Evolutionary conservation across 2,888 invertebrate genomes (phyloP), one percentile per base, ranked within the genome.

Genomic region (Lasioglossum leucozonium): DNA sequence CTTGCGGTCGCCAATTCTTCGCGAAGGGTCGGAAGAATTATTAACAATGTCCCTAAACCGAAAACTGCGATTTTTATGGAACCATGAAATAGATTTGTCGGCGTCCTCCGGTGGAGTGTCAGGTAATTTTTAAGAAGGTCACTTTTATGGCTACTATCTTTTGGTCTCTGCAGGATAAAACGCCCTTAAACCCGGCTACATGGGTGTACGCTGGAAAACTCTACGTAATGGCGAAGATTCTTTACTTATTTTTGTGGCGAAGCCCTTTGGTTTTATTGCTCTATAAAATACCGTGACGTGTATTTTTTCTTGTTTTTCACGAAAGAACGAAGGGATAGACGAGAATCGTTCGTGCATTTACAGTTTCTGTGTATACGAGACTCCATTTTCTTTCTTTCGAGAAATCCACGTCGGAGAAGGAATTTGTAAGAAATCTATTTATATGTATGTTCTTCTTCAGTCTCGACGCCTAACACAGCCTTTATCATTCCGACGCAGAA

Each of bases 201-300:
- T 30, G 58, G 26, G 4, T 30, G n/a, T n/a, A n/a, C n/a, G 13
- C 13, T 26, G 26, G 58, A 5, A 13, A 58, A 58, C 58, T 26
- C 58, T 5, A 58, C 30, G 58, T 30, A 58, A 58, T 26, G 58
- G 58, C 6, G 26, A 58, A 58, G 58, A 58, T 79, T 37, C 75
- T 67, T 74, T 34, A 62, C 22, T 34, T 58, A 58, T 58, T 58
- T 58, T 58, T 26, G 58, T 58, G 10, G 26, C 58, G 26, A 5
- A 26, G 26, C 58, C 58, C 58, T 58, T 58, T 58, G 58, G 13
- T 58, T 58, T 58, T 58, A 58, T 58, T 26, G 58, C 26, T 16
- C 58, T 6, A 58, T 58, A 58, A 58, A 58, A 58, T 26, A 26
- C 26, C n/a, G 26, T 26, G 13, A 58, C 58, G n/a, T 8, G 10